These are phyloP conservation scores for Ryuthela nishihirai DNA, from an alignment of 2,888 invertebrate genomes.

Conservation along the genomic window DNA sequence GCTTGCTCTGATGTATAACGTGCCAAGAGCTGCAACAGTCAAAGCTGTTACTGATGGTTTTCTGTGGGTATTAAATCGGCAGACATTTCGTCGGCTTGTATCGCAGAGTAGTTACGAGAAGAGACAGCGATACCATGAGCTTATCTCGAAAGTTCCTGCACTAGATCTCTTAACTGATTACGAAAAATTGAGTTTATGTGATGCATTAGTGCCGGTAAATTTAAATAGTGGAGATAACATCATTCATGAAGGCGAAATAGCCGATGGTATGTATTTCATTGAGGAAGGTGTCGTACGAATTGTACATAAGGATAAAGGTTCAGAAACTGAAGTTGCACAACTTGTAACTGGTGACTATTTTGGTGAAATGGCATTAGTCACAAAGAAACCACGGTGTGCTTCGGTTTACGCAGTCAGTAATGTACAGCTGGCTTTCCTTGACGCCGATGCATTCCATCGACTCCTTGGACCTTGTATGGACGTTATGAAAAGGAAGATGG, in stretches of 20 bases:
- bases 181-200: constrained; percentile 95
- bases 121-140: constrained; percentile 92
- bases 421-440: constrained; percentile 66
- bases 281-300: constrained; percentile 87
- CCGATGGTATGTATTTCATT: constrained; percentile 97
- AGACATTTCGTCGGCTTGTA: constrained; percentile 93
- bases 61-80: constrained; percentile 96
- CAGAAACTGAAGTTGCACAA: constrained; percentile 56
- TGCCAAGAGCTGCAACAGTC: constrained; percentile 92
- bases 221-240: constrained; percentile 73
- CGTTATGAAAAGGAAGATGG: constrained; percentile 94
- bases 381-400: constrained; percentile 93
- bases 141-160: constrained; percentile 93
- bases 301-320: constrained; percentile 54
- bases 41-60: constrained; percentile 71
- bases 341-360: constrained; percentile 74
- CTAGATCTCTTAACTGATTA: constrained; percentile 91
- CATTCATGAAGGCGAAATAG: constrained; percentile 73
- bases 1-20: constrained; percentile 94
- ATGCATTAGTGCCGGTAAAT: constrained; percentile 79
- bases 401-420: constrained; percentile 65
- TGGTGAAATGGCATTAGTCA: constrained; percentile 92
- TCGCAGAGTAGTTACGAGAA: constrained; percentile 96
- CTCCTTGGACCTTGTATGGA: constrained; percentile 97
- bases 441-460: constrained; percentile 95